A percentile compares a stretch with the other conserved stretches of the same genome.
Conservation (phyloP, 2,113 vertebrate genomes). For the Prinia subflava region DNA sequence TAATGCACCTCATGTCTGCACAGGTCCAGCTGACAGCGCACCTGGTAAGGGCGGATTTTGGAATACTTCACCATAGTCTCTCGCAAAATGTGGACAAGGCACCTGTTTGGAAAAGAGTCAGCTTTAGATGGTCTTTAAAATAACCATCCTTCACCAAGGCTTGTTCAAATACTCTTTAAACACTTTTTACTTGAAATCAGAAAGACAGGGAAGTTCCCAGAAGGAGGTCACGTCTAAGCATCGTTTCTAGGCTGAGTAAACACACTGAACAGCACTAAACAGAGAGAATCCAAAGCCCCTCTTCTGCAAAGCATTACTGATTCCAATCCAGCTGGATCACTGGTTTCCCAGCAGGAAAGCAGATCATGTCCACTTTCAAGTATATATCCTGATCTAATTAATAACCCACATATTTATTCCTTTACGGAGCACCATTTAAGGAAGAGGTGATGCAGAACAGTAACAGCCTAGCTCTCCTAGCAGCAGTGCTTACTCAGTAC, state of each 20-base stretch:
- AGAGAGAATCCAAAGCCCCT: background rate
- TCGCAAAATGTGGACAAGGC: constrained; percentile 94
- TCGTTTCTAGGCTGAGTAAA: background rate
- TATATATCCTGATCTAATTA: background rate
- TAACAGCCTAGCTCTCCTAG: background rate
- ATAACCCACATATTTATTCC: background rate
- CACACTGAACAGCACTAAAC: background rate
- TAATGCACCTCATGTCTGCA: constrained; percentile 95
- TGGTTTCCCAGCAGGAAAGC: background rate
- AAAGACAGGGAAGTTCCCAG: background rate
- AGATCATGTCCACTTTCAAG: background rate
- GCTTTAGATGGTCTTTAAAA: background rate
- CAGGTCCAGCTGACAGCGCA: constrained; percentile 85
- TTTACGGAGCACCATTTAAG: background rate
- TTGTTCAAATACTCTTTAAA: background rate
- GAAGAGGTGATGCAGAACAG: background rate
- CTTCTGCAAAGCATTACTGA: background rate
- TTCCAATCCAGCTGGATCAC: background rate
- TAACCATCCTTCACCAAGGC: background rate
- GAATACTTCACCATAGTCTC: constrained; percentile 91
- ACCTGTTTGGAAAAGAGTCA: constrained; percentile 73
- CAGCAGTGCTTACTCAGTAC: background rate
- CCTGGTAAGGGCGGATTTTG: constrained; percentile 85
- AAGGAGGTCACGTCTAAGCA: background rate
- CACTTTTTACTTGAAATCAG: background rate